Evolutionary conservation across 2,797 vertebrate genomes (phyloP), one percentile per base, ranked within the genome.

Genomic region (Syngnathus acus): DNA sequence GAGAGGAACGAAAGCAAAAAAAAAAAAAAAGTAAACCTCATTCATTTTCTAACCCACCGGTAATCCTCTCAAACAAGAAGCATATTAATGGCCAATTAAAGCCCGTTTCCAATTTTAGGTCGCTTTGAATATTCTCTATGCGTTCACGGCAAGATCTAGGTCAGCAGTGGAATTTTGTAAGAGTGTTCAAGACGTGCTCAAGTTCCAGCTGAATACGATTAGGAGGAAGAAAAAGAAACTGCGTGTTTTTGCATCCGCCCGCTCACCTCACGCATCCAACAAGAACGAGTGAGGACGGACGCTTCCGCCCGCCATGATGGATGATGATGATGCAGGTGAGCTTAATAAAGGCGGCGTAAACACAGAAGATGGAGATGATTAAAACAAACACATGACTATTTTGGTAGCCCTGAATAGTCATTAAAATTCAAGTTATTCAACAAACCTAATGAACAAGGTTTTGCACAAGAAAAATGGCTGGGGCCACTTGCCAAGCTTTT

Each of bases 261-360:
- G 67, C 86, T 87, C 83, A 85, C 86, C 86, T 88, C 70, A 51
- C 42, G 48, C 60, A 72, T 76, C 70, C 59, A 65, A 71, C 62
- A 32, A 32, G 26, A 21, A 53, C 32, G 32, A 14, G 26, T 37
- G 63, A 78, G 17, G 76, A 76, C 64, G 69, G 32, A 32, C 32
- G 32, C 32, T 32, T 32, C 70, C 62, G 68, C 67, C 50, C 54
- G 69, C 72, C 7, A 7, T 74, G 75, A 76, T 67, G 75, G 64
- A 55, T 10, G 64, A n/a, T 39, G 50, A 23, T 32, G 50, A 37
- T 42, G 64, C 42, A 13, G 62, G 62, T 66, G 71, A 53, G 68
- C 71, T 37, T 48, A 65, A 67, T 67, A 70, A 55, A 63, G 70
- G 16, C 64, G 68, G 48, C 40, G 37, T 21, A 65, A 78, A 78